These are phyloP conservation scores for Cataglyphis albicans DNA, from an alignment of 2,888 invertebrate species.

Conservation along the genomic window DNA sequence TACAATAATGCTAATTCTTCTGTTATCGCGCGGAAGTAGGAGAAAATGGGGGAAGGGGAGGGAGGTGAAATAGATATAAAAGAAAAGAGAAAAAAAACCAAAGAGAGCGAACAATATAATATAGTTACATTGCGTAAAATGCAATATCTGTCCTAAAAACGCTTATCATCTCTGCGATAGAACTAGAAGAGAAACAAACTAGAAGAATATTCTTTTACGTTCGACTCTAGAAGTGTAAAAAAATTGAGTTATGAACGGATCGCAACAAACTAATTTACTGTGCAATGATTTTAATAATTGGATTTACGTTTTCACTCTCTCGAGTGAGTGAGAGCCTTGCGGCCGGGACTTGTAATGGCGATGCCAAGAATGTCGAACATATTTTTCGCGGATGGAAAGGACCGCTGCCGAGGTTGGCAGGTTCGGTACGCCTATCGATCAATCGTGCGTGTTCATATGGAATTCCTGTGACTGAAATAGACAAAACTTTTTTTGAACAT, in stretches of 20 bases:
- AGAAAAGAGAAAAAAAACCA: neutral
- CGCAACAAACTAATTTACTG: conserved; percentile 8
- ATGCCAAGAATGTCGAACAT: neutral
- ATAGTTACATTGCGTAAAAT: conserved; percentile 17
- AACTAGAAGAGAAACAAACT: conserved; percentile 5
- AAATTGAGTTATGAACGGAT: conserved; percentile 5
- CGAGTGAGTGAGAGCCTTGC: neutral
- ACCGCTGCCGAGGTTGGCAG: conserved; percentile 37
- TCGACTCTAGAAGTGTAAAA: neutral
- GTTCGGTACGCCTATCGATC: conserved; percentile 43
- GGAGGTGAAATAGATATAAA: neutral
- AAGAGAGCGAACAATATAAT: conserved; percentile 12
- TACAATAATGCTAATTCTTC: conserved; percentile 9
- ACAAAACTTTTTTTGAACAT: conserved; percentile 72
- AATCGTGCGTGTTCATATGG: conserved; percentile 49
- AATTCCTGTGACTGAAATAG: conserved; percentile 58
- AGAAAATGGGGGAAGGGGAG: neutral
- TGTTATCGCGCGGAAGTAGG: neutral
- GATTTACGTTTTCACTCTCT: conserved; percentile 11
- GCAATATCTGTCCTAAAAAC: conserved; percentile 31
- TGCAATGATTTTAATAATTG: conserved; percentile 42
- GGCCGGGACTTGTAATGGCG: conserved; percentile 6
- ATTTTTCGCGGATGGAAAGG: conserved; percentile 20
- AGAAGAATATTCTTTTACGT: conserved; percentile 15
- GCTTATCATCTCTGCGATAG: conserved; percentile 33